Percentiles rank a stretch among this genome's conserved stretches.
These are phyloP conservation scores for Drosophila helvetica DNA, from an alignment of 2,888 invertebrate genomes.

Conservation along the genomic window DNA sequence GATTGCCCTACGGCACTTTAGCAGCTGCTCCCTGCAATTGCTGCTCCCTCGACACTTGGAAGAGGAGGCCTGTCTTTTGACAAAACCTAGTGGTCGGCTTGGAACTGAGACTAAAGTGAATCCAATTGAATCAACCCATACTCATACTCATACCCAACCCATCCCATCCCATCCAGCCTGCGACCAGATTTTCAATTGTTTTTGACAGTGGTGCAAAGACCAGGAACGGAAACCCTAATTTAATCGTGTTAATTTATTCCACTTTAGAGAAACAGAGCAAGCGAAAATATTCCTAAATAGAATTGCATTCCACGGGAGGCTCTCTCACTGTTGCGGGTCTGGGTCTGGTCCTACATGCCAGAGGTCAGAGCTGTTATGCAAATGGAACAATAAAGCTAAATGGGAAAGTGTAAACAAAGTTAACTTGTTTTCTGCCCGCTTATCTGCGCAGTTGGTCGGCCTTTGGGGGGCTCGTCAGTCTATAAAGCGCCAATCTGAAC, in stretches of 20 bases:
- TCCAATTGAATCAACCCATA: constrained; percentile 57
- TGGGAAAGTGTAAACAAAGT: constrained; percentile 36
- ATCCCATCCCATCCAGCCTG: constrained; percentile 32
- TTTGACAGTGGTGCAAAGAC: constrained; percentile 19
- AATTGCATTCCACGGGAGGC: constrained; percentile 5
- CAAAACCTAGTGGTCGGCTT: constrained; percentile 4
- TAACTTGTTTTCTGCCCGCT: constrained; percentile 17
- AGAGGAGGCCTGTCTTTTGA: not conserved
- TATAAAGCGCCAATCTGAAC: constrained; percentile 2
- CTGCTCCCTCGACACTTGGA: constrained; percentile 10
- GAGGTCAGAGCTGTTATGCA: constrained; percentile 27
- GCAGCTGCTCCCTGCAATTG: constrained; percentile 41
- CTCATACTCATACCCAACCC: not conserved
- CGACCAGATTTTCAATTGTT: constrained; percentile 34
- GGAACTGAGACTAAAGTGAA: constrained; percentile 48
- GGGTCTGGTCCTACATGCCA: constrained; percentile 28
- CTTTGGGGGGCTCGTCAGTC: constrained; percentile 39
- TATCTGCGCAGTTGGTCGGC: constrained; percentile 23
- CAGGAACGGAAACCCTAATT: constrained; percentile 69
- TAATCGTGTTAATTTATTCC: constrained; percentile 54
- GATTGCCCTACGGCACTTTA: constrained; percentile 37
- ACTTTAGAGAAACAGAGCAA: constrained; percentile 37
- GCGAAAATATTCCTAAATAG: constrained; percentile 23
- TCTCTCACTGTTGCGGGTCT: constrained; percentile 3
- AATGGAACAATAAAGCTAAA: constrained; percentile 27